These are phyloP conservation scores for Spisula solida DNA, from an alignment of 2,888 invertebrate genomes.

Conservation along the genomic window DNA sequence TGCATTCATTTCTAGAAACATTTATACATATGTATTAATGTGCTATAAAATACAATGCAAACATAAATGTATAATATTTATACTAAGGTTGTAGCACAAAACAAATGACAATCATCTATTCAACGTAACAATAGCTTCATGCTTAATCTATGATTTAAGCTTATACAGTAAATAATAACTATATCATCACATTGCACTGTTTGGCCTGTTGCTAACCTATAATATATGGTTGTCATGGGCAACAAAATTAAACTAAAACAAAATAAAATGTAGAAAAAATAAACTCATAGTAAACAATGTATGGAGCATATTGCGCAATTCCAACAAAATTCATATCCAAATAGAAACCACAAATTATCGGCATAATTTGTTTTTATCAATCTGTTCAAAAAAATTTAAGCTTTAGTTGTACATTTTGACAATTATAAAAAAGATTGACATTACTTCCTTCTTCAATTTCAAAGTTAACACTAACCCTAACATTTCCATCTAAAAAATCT, in stretches of 20 bases:
- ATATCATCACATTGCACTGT: conserved; percentile 20
- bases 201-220: conserved; percentile 26
- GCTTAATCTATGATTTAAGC: not conserved
- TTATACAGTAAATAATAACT: not conserved
- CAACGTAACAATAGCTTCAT: no score
- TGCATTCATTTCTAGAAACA: no score
- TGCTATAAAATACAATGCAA: no score
- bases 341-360: not conserved
- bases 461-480: no score
- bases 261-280: not conserved
- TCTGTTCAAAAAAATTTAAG: not conserved
- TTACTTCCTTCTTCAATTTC: no score
- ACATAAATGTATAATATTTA: no score
- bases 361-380: not conserved
- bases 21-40: no score
- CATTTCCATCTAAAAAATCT: no score
- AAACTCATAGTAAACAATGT: not conserved
- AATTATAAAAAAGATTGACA: not conserved
- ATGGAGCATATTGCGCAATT: not conserved
- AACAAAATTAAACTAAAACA: not conserved
- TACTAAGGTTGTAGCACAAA: no score
- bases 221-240: not conserved
- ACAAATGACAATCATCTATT: no score
- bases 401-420: not conserved
- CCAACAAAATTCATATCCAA: not conserved